These are phyloP conservation scores for Yasuhikotakia modesta DNA, from an alignment of 2,797 vertebrate genomes.

Conservation along the genomic window DNA sequence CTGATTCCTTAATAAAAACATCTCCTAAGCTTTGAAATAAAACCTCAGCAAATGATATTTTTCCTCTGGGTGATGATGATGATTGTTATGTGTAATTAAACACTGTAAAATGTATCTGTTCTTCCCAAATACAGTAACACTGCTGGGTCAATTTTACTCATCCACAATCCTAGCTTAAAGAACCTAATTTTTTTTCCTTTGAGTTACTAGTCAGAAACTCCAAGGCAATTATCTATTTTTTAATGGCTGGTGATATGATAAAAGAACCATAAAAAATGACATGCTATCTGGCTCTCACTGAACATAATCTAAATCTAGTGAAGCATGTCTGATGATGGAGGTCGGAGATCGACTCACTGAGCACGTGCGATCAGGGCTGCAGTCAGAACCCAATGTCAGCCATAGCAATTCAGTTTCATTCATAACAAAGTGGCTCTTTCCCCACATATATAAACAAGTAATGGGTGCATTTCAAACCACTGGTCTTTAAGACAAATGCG, in stretches of 20 bases:
- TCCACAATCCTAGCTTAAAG: neutral
- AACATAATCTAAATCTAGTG: constrained; percentile 38
- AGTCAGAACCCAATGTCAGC: constrained; percentile 11
- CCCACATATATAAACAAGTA: constrained; percentile 23
- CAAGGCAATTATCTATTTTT: constrained; percentile 10
- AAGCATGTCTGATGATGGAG: constrained; percentile 30
- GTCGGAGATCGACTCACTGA: neutral
- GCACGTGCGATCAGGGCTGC: constrained; percentile 13
- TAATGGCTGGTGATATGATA: constrained; percentile 6
- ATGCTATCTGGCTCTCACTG: constrained; percentile 1
- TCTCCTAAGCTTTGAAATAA: too few relatives aligned
- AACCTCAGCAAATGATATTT: too few relatives aligned
- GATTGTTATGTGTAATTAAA: neutral
- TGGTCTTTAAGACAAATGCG: constrained; percentile 22
- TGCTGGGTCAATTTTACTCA: neutral
- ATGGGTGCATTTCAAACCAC: constrained; percentile 7
- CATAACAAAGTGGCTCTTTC: constrained; percentile 29
- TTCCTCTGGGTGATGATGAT: neutral
- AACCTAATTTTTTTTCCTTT: neutral
- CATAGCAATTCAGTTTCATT: constrained; percentile 22
- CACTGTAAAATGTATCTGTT: neutral
- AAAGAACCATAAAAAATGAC: constrained; percentile 30
- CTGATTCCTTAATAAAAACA: too few relatives aligned
- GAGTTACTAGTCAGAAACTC: neutral
- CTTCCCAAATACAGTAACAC: neutral